phyloP scores from a whole-genome alignment of 2,888 invertebrate genomes.

The Tricholauxania praeusta region DNA sequence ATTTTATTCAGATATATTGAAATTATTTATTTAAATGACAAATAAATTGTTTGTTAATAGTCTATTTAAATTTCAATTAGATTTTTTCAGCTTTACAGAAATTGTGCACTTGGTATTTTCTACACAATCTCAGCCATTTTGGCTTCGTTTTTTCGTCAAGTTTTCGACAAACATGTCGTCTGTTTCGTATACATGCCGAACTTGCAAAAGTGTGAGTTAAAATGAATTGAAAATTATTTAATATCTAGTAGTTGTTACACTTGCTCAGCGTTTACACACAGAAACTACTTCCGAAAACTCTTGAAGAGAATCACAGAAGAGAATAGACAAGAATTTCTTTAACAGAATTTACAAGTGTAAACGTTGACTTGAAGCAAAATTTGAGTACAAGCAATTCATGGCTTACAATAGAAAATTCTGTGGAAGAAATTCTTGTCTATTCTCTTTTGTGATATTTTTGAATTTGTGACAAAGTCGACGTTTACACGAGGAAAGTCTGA shows the following conservation, averaged over 20 bases:
- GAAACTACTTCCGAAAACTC: no score
- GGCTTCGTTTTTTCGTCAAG: slow-evolving; percentile 47
- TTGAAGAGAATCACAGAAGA: no score
- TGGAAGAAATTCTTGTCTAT: no score
- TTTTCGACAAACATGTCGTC: not conserved
- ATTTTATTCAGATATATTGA: slow-evolving; percentile 35
- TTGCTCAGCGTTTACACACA: no score
- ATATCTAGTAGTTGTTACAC: slow-evolving; percentile 44
- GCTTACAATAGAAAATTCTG: no score
- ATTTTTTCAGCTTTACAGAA: slow-evolving; percentile 45
- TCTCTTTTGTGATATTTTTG: no score
- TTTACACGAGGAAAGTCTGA: no score
- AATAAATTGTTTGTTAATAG: slow-evolving; percentile 41
- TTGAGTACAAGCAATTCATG: no score
- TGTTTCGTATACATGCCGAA: slow-evolving; percentile 40
- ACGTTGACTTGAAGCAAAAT: slow-evolving; percentile 19
- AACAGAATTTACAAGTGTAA: no score
- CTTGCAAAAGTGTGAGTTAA: slow-evolving; percentile 40
- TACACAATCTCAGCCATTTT: slow-evolving; percentile 53
- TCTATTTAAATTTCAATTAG: slow-evolving; percentile 41
- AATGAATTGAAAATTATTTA: slow-evolving; percentile 18
- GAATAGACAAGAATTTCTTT: no score
- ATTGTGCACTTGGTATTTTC: slow-evolving; percentile 50
- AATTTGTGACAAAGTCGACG: no score
- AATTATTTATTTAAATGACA: slow-evolving; percentile 27